Evolutionary conservation across 1,140 invertebrate species (phyloP), one percentile per base, ranked within the genome.

Genomic region (Hydropsyche tenuis): DNA sequence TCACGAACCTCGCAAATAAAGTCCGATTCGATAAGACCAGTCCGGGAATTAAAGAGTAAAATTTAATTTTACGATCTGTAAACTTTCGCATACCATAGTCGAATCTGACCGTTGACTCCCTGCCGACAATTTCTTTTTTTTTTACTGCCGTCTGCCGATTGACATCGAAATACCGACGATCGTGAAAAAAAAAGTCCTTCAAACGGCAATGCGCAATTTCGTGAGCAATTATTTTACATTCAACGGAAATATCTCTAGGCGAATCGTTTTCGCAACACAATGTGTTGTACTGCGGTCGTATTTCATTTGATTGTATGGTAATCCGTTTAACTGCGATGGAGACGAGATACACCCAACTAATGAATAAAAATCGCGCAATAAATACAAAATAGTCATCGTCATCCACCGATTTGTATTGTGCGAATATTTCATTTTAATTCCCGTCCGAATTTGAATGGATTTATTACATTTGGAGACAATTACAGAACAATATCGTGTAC

Each of bases 301-400:
- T 48, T 48, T 48, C 45, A 16, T n/a, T 37, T 48, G 45, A 60
- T 60, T 60, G 56, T 60, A 60, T 60, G 56, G 18, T 60, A 60
- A 60, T 60, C 3, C 7, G 22, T 12, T 7, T 7, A 22, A 60
- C 56, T 4, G 20, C 56, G 11, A 48, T 48, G 16, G 45, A 48
- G 45, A 48, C 45, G 45, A 48, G 11, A n/a, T 48, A 48, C 45
- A 16, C 16, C 11, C 16, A 60, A 2, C 56, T 60, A 60, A 60
- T 60, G 22, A 60, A 60, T 60, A 60, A 60, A 60, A 60, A 60
- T 7, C 56, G 56, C 1, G 56, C 56, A 27, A 60, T 60, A 60
- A 60, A 60, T 60, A 60, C 25, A 23, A 48, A 60, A 60, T 60
- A 60, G 25, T 60, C n/a, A 23, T 22, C 22, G 23, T 60, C 30